Conservation (phyloP, 2,113 vertebrate genomes). For the Leptodactylus fuscus region DNA sequence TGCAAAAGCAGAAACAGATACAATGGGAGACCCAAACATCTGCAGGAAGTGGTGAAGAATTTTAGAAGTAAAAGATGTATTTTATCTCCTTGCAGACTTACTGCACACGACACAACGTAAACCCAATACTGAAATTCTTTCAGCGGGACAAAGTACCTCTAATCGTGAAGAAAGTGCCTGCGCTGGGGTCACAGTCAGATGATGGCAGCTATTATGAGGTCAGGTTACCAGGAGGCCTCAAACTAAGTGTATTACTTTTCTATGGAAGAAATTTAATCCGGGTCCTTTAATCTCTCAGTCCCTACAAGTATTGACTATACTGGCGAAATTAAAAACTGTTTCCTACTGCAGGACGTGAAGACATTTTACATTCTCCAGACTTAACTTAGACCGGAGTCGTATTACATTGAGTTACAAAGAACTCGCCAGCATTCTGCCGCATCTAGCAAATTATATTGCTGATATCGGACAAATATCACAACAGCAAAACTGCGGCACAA, state of each 20-base stretch:
- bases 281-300: neutral
- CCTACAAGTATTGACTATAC: conserved; percentile 1
- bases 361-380: conserved; percentile 23
- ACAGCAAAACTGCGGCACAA: neutral
- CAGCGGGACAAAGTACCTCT: neutral
- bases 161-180: neutral
- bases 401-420: conserved; percentile 18
- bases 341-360: conserved; percentile 7
- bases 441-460: conserved; percentile 23
- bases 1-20: neutral
- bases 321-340: conserved; percentile 1
- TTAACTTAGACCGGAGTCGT: conserved; percentile 5
- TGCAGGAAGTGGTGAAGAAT: neutral
- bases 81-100: neutral
- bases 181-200: conserved; percentile 3
- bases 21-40: too few relatives aligned
- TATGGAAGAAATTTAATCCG: conserved; percentile 1
- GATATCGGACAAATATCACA: neutral
- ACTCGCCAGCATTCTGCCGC: neutral
- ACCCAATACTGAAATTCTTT: neutral
- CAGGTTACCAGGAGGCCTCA: neutral
- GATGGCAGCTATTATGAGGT: conserved; percentile 27
- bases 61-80: neutral
- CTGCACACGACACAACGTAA: neutral
- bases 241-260: neutral